Conservation (phyloP, 2,113 vertebrate genomes). For the Sinocyclocheilus rhinocerous region DNA sequence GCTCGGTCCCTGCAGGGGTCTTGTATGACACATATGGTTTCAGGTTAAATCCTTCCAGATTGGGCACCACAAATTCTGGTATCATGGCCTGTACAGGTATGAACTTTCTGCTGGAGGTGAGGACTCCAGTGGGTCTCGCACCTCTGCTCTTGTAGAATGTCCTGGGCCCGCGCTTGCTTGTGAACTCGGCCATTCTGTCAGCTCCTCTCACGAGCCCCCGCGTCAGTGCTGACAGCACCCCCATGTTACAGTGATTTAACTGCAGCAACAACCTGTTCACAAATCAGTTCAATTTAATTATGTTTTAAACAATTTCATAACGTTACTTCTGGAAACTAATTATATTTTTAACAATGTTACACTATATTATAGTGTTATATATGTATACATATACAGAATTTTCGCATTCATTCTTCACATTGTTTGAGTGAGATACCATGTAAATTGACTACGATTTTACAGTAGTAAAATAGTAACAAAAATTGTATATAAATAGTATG, state of each 20-base stretch:
- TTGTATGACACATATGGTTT: constrained; percentile 90
- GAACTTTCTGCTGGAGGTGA: constrained; percentile 78
- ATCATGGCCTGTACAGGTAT: constrained; percentile 79
- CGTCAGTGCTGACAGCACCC: constrained; percentile 80
- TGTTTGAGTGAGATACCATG: too few relatives aligned
- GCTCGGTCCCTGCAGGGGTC: constrained; percentile 72
- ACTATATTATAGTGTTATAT: too few relatives aligned
- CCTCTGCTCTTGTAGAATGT: constrained; percentile 83
- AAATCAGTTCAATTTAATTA: not conserved
- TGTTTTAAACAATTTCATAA: not conserved
- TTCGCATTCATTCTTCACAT: too few relatives aligned
- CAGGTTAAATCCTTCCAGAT: constrained; percentile 86
- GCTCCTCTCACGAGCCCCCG: constrained; percentile 86
- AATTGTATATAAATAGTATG: not conserved
- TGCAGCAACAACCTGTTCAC: not conserved
- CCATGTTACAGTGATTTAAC: constrained; percentile 74
- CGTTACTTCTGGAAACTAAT: not conserved
- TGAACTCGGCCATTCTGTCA: constrained; percentile 86
- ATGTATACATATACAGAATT: too few relatives aligned
- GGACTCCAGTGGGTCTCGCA: constrained; percentile 72
- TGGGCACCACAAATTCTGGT: constrained; percentile 88
- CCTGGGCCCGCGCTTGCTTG: constrained; percentile 89
- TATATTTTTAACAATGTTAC: not conserved
- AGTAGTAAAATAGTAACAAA: not conserved
- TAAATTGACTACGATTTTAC: not conserved